phyloP scores from a whole-genome alignment of 2,888 invertebrate species.

The Punctoribates punctum region DNA sequence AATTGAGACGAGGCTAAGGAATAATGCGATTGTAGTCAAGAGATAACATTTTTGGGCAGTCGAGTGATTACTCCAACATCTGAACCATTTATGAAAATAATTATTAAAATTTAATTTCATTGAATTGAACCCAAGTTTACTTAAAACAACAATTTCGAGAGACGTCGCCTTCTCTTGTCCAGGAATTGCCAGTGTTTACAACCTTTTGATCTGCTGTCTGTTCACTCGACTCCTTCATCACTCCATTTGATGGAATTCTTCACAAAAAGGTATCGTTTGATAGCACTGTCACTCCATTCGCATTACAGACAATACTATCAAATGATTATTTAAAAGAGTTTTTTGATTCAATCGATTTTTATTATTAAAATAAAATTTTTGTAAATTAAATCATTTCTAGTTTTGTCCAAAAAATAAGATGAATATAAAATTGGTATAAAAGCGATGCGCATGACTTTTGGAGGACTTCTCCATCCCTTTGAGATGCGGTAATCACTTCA shows the following conservation, averaged over 20 bases:
- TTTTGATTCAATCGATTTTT: too few species aligned
- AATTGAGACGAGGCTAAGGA: not conserved
- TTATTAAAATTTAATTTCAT: not conserved
- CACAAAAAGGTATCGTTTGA: too few species aligned
- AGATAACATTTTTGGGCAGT: not conserved
- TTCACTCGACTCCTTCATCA: not conserved
- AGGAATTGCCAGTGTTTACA: not conserved
- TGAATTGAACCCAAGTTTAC: not conserved
- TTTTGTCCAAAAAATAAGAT: too few species aligned
- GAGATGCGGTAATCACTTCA: too few species aligned
- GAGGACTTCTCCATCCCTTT: too few species aligned
- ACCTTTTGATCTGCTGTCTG: not conserved
- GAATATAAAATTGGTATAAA: too few species aligned
- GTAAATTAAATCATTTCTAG: too few species aligned
- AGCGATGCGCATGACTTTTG: too few species aligned
- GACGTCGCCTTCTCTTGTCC: not conserved
- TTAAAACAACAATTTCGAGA: not conserved
- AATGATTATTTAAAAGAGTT: too few species aligned
- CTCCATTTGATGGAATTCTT: not conserved
- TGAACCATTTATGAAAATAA: not conserved
- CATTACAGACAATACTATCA: too few species aligned
- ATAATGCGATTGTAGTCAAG: not conserved
- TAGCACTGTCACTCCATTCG: too few species aligned
- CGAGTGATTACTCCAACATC: conserved; percentile 9
- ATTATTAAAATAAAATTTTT: too few species aligned